These are phyloP conservation scores for Poecilia latipinna DNA, from an alignment of 2,113 vertebrate species.

Conservation along the genomic window DNA sequence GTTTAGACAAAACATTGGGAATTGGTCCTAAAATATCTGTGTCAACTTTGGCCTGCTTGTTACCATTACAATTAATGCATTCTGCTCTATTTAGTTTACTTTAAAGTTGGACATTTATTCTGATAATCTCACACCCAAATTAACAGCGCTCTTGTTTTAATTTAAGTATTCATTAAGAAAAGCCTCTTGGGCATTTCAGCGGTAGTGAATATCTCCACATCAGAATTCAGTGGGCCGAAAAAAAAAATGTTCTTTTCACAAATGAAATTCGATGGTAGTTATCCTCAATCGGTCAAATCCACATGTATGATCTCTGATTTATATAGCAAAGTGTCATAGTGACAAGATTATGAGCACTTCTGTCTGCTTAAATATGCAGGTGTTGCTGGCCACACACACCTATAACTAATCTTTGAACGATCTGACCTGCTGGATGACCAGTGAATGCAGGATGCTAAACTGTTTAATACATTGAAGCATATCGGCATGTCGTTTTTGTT, in stretches of 20 bases:
- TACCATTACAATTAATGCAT: neutral
- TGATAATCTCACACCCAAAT: neutral
- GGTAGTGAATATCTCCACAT: too few species aligned
- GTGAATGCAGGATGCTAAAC: slow-evolving; percentile 83
- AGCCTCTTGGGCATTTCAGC: too few species aligned
- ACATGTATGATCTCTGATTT: neutral
- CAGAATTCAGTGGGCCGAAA: too few species aligned
- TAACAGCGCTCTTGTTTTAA: neutral
- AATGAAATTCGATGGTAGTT: neutral
- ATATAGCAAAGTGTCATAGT: neutral
- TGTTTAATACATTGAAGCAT: slow-evolving; percentile 77
- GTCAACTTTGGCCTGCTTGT: too few species aligned
- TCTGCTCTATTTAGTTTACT: neutral
- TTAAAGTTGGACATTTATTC: neutral
- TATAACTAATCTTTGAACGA: neutral
- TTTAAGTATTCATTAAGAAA: neutral
- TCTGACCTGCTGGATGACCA: neutral
- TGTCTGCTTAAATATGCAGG: neutral
- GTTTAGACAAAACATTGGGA: too few species aligned
- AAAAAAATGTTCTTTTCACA: too few species aligned
- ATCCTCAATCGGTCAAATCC: neutral
- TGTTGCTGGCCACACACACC: neutral
- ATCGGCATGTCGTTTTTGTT: slow-evolving; percentile 77
- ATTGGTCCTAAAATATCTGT: too few species aligned
- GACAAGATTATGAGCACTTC: neutral